phyloP scores from a whole-genome alignment of 2,113 vertebrate species.

The Callospermophilus lateralis region DNA sequence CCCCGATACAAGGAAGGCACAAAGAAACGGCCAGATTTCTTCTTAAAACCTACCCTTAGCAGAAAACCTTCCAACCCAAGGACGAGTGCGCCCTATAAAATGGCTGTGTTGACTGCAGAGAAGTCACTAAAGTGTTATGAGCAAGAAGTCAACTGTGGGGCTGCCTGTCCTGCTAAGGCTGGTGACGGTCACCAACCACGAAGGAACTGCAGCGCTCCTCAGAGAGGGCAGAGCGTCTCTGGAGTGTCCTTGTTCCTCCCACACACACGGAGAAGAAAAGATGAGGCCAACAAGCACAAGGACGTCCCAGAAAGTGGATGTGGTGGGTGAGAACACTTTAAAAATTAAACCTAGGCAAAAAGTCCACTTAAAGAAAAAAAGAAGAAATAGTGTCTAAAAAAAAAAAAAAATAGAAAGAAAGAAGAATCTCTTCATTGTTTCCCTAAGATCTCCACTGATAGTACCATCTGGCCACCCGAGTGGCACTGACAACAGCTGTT shows the following conservation, averaged over 20 bases:
- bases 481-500: too few species aligned
- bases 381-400: not conserved
- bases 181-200: not conserved
- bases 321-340: conserved; percentile 7
- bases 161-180: not conserved
- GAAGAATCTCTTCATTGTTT: not conserved
- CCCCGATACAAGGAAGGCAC: not conserved
- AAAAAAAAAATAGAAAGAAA: not conserved
- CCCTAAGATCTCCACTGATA: conserved; percentile 16
- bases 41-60: not conserved
- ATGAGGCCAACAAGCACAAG: conserved; percentile 37
- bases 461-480: not conserved
- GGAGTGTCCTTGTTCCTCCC: conserved; percentile 26
- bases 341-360: conserved; percentile 8
- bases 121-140: not conserved
- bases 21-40: not conserved
- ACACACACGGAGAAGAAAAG: not conserved
- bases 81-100: not conserved
- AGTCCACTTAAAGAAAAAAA: not conserved
- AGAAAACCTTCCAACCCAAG: not conserved
- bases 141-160: not conserved
- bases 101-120: not conserved
- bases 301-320: conserved; percentile 44
- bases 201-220: conserved; percentile 3
- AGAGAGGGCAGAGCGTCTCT: conserved; percentile 12